These are phyloP conservation scores for Proales similis DNA, from an alignment of 1,140 invertebrate genomes.

Conservation along the genomic window DNA sequence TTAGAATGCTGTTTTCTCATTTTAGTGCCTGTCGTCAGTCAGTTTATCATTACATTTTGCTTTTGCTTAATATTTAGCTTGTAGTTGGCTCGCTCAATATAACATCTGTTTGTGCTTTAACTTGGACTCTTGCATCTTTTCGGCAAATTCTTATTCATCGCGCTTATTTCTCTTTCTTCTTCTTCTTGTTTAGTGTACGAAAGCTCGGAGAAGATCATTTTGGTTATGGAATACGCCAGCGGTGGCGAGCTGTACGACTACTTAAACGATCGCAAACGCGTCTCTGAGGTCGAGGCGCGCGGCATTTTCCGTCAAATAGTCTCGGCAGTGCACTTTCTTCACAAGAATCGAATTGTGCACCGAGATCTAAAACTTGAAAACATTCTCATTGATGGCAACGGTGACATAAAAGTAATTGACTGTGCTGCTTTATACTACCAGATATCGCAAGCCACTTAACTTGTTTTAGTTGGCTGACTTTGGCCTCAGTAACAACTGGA, in stretches of 20 bases:
- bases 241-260: constrained; percentile 98
- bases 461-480: constrained; percentile 83
- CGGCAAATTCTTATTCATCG: not conserved
- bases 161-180: not conserved
- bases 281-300: constrained; percentile 82
- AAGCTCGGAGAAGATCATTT: constrained; percentile 94
- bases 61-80: not conserved
- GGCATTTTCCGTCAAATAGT: constrained; percentile 93
- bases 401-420: constrained; percentile 85
- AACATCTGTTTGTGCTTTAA: not conserved
- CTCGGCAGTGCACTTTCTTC: constrained; percentile 94
- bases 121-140: constrained; percentile 20
- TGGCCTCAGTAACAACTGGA: constrained; percentile 93
- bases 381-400: constrained; percentile 86
- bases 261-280: constrained; percentile 79
- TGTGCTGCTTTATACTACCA: not conserved
- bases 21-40: constrained; percentile 33
- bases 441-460: not conserved
- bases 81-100: not conserved
- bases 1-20: constrained; percentile 11
- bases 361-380: constrained; percentile 97
- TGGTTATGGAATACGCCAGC: constrained; percentile 98
- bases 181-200: constrained; percentile 75
- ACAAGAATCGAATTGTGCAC: constrained; percentile 78
- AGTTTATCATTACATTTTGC: constrained; percentile 38